A percentile compares a stretch with the other conserved stretches of the same genome.
Evolutionary conservation across 2,797 vertebrate species (phyloP).

Genomic region (Myripristis murdjan): DNA sequence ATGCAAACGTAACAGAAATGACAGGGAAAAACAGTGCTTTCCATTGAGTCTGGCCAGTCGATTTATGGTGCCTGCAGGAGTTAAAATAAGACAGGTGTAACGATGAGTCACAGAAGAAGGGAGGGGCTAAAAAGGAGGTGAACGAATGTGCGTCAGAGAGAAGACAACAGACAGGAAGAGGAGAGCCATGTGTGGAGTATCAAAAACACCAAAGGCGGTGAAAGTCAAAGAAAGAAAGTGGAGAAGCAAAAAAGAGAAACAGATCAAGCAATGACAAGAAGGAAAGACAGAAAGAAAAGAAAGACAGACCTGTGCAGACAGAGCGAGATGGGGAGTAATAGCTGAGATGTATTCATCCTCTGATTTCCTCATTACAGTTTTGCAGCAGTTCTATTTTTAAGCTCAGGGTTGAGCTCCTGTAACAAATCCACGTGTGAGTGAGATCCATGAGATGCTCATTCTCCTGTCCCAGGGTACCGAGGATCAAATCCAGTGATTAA

Average conservation of each 20-base stretch:
- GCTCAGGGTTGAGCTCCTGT: slow-evolving; percentile 9
- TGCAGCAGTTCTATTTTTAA: background rate
- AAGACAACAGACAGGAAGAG: slow-evolving; percentile 12
- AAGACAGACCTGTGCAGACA: slow-evolving; percentile 16
- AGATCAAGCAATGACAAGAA: no score
- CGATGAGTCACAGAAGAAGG: slow-evolving; percentile 29
- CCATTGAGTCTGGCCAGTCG: slow-evolving; percentile 28
- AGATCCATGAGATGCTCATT: no score
- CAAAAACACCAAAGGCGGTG: slow-evolving; percentile 24
- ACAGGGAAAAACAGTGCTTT: slow-evolving; percentile 24
- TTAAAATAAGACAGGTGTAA: slow-evolving; percentile 27
- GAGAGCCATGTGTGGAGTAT: slow-evolving; percentile 5
- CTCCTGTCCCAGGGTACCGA: background rate
- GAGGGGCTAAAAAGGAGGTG: slow-evolving; percentile 24
- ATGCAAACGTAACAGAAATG: background rate
- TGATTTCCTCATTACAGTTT: slow-evolving; percentile 24
- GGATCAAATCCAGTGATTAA: slow-evolving; percentile 20
- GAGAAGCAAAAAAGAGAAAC: background rate
- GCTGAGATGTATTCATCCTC: slow-evolving; percentile 38
- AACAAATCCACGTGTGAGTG: no score
- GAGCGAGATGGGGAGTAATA: slow-evolving; percentile 25
- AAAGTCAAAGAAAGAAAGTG: slow-evolving; percentile 38
- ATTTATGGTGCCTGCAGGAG: slow-evolving; percentile 16
- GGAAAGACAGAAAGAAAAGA: no score
- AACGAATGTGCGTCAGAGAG: slow-evolving; percentile 40